Evolutionary conservation across 2,113 vertebrate genomes (phyloP).

Genomic region (Tyrannus savana): DNA sequence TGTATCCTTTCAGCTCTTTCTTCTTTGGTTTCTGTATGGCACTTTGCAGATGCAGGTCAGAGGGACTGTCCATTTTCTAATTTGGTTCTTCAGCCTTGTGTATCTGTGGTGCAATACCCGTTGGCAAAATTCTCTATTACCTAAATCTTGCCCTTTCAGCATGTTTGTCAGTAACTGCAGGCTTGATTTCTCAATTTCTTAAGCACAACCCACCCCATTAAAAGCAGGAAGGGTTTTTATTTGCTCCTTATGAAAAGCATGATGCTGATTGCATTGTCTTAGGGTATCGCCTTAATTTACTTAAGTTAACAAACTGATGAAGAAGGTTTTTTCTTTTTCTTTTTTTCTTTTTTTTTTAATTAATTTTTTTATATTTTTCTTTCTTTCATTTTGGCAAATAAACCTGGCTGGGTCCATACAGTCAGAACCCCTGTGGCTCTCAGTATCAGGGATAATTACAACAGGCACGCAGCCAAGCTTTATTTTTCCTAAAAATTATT

Average conservation of each 20-base stretch:
- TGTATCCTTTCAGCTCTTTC: not conserved
- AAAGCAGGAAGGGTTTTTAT: not conserved
- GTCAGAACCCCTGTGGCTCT: not conserved
- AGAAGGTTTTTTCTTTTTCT: not conserved
- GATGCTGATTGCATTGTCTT: not conserved
- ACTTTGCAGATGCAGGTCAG: not conserved
- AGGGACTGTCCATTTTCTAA: not conserved
- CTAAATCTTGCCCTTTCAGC: not conserved
- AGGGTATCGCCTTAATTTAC: not conserved
- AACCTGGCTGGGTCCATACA: not conserved
- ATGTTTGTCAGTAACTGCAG: not conserved
- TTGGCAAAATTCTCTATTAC: not conserved
- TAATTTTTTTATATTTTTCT: too few relatives aligned
- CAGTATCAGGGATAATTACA: conserved; percentile 21
- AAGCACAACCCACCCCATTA: not conserved
- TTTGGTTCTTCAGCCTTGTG: not conserved
- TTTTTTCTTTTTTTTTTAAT: not conserved
- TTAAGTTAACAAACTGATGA: not conserved
- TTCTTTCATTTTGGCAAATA: not conserved
- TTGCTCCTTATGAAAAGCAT: not conserved
- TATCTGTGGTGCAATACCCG: not conserved
- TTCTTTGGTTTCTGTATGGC: not conserved
- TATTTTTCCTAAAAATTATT: not conserved
- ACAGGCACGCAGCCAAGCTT: not conserved
- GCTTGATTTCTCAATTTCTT: not conserved